These are phyloP conservation scores for Sebastes steindachneri DNA, from an alignment of 2,797 vertebrate species.

Conservation along the genomic window DNA sequence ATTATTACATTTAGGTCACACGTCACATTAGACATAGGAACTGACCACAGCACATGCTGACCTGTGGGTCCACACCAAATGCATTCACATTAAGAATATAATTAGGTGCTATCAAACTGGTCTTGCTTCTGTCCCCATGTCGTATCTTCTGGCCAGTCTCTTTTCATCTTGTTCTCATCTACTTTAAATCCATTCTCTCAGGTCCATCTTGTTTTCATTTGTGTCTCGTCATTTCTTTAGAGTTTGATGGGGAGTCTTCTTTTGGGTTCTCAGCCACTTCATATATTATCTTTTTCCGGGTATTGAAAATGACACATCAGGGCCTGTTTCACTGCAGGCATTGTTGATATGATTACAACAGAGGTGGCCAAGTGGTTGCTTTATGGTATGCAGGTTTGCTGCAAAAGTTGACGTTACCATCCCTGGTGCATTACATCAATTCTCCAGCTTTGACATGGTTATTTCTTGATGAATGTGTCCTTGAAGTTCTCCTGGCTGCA, in stretches of 20 bases:
- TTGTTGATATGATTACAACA: neutral
- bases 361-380: neutral
- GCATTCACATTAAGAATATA: neutral
- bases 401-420: neutral
- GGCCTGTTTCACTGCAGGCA: neutral
- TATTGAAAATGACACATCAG: neutral
- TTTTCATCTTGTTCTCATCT: neutral
- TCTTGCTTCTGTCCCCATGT: neutral
- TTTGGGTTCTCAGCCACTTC: neutral
- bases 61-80: neutral
- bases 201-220: neutral
- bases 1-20: constrained; percentile 18
- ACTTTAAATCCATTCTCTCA: neutral
- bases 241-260: neutral
- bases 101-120: neutral
- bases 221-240: neutral
- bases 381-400: neutral
- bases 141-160: neutral
- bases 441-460: neutral
- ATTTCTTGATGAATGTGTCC: neutral
- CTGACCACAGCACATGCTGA: neutral
- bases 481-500: neutral
- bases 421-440: neutral
- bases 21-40: neutral
- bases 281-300: neutral